Evolutionary conservation across 1,140 invertebrate species (phyloP).

Genomic region (Amyelois transitella): DNA sequence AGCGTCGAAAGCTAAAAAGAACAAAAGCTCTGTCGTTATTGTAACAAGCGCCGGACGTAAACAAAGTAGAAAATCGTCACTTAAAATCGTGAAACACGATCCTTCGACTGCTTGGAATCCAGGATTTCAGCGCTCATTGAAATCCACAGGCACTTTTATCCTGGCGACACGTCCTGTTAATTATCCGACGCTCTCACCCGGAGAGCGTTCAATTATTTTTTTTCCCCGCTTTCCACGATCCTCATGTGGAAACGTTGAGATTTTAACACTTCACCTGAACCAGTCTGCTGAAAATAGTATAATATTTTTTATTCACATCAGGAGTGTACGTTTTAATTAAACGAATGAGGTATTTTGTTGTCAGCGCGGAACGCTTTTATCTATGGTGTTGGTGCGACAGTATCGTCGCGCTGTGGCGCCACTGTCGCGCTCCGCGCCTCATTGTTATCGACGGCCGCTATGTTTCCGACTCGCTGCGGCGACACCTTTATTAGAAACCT

Average conservation of each 20-base stretch:
- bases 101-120: slow-evolving; percentile 39
- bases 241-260: slow-evolving; percentile 64
- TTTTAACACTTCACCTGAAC: slow-evolving; percentile 70
- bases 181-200: slow-evolving; percentile 60
- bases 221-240: slow-evolving; percentile 57
- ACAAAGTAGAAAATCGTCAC: slow-evolving; percentile 52
- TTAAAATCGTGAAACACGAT: slow-evolving; percentile 45
- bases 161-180: slow-evolving; percentile 68
- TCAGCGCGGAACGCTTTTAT: slow-evolving; percentile 33
- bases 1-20: slow-evolving; percentile 18
- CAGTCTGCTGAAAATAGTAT: slow-evolving; percentile 57
- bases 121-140: slow-evolving; percentile 50
- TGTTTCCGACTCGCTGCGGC: slow-evolving; percentile 18
- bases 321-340: slow-evolving; percentile 64
- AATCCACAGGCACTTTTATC: slow-evolving; percentile 64
- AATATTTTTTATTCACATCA: slow-evolving; percentile 44
- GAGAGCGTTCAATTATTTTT: slow-evolving; percentile 69
- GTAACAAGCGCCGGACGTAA: slow-evolving; percentile 37
- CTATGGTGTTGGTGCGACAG: slow-evolving; percentile 17
- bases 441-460: slow-evolving; percentile 29
- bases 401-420: slow-evolving; percentile 15
- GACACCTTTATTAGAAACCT: slow-evolving; percentile 21
- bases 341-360: slow-evolving; percentile 49
- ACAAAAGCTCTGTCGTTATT: slow-evolving; percentile 30
- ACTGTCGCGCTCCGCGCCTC: slow-evolving; percentile 10